A percentile compares a stretch with the other conserved stretches of the same genome.
Conservation (phyloP, 2,113 vertebrate species). For the Lontra canadensis region DNA sequence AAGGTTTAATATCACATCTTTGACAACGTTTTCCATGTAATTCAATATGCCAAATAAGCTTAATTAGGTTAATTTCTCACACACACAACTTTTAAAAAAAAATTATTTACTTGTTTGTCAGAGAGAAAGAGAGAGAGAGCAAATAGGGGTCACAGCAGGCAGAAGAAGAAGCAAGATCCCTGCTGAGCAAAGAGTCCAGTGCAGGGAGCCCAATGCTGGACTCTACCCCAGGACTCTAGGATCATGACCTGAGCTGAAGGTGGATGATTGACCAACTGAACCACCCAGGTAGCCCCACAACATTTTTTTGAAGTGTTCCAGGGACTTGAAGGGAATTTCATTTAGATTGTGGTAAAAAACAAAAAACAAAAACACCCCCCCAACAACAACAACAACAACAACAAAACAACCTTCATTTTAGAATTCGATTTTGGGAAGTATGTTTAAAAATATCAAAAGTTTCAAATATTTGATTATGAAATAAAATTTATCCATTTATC, state of each 20-base stretch:
- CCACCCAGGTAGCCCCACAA: too few species aligned
- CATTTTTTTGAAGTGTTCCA: background rate
- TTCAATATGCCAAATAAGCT: background rate
- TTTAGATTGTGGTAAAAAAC: background rate
- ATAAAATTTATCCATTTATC: background rate
- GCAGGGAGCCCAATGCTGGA: too few species aligned
- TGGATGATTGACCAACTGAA: too few species aligned
- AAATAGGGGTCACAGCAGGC: too few species aligned
- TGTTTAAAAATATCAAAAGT: background rate
- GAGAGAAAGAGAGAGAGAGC: too few species aligned
- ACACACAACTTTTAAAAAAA: background rate
- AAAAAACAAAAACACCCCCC: too few species aligned
- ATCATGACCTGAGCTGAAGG: too few species aligned
- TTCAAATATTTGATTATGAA: background rate
- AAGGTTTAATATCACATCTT: background rate
- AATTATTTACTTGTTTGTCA: too few species aligned
- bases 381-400: too few species aligned
- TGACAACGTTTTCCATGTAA: background rate
- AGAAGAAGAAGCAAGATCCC: too few species aligned
- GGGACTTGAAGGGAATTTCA: background rate
- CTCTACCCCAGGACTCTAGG: too few species aligned
- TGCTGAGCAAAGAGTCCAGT: too few species aligned
- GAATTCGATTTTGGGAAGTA: background rate
- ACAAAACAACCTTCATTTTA: background rate
- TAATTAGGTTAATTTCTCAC: background rate